Conservation (phyloP, 2,113 vertebrate species). For the Leucoraja erinaceus region DNA sequence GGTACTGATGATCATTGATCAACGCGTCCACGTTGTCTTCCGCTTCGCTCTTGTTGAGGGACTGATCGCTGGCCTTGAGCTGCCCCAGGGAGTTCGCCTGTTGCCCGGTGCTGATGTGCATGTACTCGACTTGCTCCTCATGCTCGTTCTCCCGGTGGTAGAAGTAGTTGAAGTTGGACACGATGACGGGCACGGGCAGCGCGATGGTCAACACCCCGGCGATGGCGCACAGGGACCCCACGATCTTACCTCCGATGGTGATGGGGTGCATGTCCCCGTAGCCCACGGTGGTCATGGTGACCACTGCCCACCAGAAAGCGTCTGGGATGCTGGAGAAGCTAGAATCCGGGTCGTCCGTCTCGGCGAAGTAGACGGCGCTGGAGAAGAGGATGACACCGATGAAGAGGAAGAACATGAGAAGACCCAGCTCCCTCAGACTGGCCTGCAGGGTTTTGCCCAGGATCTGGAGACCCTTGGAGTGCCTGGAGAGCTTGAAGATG, state of each 20-base stretch:
- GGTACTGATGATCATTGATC: constrained; percentile 61
- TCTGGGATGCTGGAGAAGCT: constrained; percentile 86
- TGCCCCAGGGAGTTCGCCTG: constrained; percentile 72
- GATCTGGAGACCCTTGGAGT: constrained; percentile 91
- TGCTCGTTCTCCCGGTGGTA: constrained; percentile 91
- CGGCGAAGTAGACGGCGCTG: constrained; percentile 92
- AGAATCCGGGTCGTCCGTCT: constrained; percentile 79
- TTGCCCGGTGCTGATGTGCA: constrained; percentile 85
- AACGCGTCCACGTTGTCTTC: constrained; percentile 55
- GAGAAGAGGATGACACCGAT: constrained; percentile 91
- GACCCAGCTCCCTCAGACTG: constrained; percentile 85
- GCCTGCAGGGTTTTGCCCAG: constrained; percentile 82
- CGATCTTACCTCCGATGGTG: constrained; percentile 90
- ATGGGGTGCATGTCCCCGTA: constrained; percentile 94
- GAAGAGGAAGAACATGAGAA: constrained; percentile 91
- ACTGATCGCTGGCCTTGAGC: constrained; percentile 70
- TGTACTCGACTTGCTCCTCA: constrained; percentile 84
- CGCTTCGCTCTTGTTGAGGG: constrained; percentile 75
- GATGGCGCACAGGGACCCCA: constrained; percentile 87
- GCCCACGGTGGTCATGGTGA: constrained; percentile 91
- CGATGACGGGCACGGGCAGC: constrained; percentile 84
- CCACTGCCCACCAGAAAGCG: constrained; percentile 96
- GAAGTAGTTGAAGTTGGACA: constrained; percentile 97
- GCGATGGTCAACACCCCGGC: constrained; percentile 89
- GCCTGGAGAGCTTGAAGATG: constrained; percentile 90